These are phyloP conservation scores for Drosophila athabasca DNA, from an alignment of 1,140 invertebrate species.

Conservation along the genomic window DNA sequence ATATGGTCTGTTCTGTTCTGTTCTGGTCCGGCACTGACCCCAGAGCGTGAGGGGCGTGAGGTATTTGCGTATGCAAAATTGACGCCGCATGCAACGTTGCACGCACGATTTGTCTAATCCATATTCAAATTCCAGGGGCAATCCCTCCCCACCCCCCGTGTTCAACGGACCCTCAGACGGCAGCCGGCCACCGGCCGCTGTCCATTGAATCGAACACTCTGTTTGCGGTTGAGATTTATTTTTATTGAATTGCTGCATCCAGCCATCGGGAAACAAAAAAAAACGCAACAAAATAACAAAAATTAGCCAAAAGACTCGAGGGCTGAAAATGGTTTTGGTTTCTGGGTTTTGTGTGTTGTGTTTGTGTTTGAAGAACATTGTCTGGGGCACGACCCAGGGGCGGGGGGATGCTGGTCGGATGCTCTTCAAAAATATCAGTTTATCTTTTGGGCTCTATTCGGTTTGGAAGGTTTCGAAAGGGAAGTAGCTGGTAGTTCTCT, in stretches of 20 bases:
- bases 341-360: slow-evolving; percentile 13
- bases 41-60: slow-evolving; percentile 47
- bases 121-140: slow-evolving; percentile 71
- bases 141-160: neutral
- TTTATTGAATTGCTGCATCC: slow-evolving; percentile 63
- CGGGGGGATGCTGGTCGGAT: too few species aligned
- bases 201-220: slow-evolving; percentile 54
- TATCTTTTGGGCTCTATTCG: too few species aligned
- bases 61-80: slow-evolving; percentile 58
- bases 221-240: slow-evolving; percentile 79
- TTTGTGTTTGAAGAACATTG: neutral
- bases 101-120: slow-evolving; percentile 78
- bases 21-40: neutral
- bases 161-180: neutral
- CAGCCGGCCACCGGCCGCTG: slow-evolving; percentile 42
- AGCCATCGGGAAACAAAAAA: slow-evolving; percentile 7
- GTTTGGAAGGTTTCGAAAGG: too few species aligned
- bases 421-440: too few species aligned
- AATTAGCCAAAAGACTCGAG: slow-evolving; percentile 27
- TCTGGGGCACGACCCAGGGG: too few species aligned
- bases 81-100: slow-evolving; percentile 37
- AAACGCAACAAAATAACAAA: slow-evolving; percentile 14
- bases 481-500: too few species aligned
- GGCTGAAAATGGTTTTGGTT: slow-evolving; percentile 28
- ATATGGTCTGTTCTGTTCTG: too few species aligned